These are phyloP conservation scores for Philotrypesis tridentata DNA, from an alignment of 1,140 invertebrate species.

Conservation along the genomic window DNA sequence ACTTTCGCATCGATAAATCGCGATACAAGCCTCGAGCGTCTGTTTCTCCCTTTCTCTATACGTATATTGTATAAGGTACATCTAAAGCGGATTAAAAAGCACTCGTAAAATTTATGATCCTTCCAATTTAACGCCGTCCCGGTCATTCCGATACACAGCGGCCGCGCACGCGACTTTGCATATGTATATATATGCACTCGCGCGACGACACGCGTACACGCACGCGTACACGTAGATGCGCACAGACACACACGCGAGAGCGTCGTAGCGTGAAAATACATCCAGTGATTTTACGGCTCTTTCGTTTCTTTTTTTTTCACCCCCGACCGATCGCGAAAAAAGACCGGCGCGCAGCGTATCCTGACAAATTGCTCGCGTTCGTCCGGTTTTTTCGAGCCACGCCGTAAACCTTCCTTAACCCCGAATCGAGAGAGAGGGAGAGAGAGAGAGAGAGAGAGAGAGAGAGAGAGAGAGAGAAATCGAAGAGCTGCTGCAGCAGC, in stretches of 20 bases:
- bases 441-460: no score
- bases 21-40: neutral
- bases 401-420: constrained; percentile 30
- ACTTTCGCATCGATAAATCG: neutral
- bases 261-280: neutral
- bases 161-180: neutral
- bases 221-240: neutral
- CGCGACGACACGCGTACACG: neutral
- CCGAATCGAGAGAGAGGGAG: constrained; percentile 4
- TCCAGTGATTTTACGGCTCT: constrained; percentile 13
- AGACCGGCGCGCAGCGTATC: neutral
- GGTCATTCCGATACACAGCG: neutral
- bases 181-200: neutral
- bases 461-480: no score
- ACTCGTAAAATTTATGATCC: constrained; percentile 9
- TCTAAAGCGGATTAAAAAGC: constrained; percentile 1
- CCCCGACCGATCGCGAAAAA: neutral
- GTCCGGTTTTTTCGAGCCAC: neutral
- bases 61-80: neutral
- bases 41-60: neutral
- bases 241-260: neutral
- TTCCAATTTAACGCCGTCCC: constrained; percentile 1
- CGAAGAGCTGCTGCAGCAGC: neutral
- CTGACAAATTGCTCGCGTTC: constrained; percentile 25
- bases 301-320: neutral